Conservation (phyloP, 2,888 invertebrate genomes). For the Stegana nigrithorax region DNA sequence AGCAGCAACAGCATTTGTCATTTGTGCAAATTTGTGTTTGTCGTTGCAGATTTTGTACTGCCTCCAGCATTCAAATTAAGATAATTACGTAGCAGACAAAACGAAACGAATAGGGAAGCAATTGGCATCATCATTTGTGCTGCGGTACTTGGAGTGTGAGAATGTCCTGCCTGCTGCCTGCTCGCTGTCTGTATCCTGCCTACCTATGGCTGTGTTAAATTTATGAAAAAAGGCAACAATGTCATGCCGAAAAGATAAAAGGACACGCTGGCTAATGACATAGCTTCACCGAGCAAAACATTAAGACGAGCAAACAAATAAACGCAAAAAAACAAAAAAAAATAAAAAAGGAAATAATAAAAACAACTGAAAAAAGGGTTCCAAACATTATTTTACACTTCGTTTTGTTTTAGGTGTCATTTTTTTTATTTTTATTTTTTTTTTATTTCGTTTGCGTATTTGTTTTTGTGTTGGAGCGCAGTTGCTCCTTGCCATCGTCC, state of each 20-base stretch:
- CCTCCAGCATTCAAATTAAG: constrained; percentile 8
- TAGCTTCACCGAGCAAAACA: neutral
- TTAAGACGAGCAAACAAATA: neutral
- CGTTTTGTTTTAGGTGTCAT: constrained; percentile 4
- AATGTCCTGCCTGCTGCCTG: neutral
- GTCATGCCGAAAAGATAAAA: constrained; percentile 13
- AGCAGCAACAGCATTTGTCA: no score
- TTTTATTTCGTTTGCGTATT: neutral
- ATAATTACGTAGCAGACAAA: constrained; percentile 10
- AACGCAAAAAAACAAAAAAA: neutral
- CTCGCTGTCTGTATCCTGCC: neutral
- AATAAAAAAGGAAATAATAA: neutral
- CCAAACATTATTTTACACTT: constrained; percentile 13
- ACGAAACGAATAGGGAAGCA: neutral
- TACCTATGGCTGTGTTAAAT: neutral
- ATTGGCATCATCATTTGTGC: constrained; percentile 10
- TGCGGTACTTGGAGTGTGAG: no score
- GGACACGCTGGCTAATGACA: constrained; percentile 15
- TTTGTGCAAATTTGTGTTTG: neutral
- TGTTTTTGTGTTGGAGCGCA: no score
- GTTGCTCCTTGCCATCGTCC: no score
- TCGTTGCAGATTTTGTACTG: neutral
- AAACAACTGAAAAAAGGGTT: constrained; percentile 1
- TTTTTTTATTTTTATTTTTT: neutral
- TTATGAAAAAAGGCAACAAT: constrained; percentile 12